Conservation (phyloP, 2,888 invertebrate genomes). For the Folsomia candida region DNA sequence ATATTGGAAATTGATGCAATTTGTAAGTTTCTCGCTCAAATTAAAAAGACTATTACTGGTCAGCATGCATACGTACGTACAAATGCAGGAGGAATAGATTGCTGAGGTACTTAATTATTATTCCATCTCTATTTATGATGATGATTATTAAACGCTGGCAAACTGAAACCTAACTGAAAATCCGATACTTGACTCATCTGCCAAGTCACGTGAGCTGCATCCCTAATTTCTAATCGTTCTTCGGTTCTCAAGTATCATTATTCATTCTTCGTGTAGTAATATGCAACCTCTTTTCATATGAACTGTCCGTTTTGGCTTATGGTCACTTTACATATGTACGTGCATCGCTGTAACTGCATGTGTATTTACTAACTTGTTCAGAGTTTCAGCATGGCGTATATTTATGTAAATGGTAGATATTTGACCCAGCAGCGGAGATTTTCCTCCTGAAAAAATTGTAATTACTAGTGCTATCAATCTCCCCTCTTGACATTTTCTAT, state of each 20-base stretch:
- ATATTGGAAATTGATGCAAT: neutral
- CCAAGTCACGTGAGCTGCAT: slow-evolving; percentile 21
- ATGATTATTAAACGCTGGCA: slow-evolving; percentile 18
- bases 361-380: no score
- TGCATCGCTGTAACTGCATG: no score
- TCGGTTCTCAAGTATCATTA: slow-evolving; percentile 1
- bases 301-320: no score
- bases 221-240: slow-evolving; percentile 11
- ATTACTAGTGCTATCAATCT: slow-evolving; percentile 22
- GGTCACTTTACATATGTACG: no score
- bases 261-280: neutral
- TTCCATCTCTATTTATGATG: slow-evolving; percentile 20
- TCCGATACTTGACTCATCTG: slow-evolving; percentile 14
- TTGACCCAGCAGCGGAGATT: neutral
- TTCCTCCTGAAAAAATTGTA: slow-evolving; percentile 11
- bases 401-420: no score
- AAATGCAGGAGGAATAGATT: neutral
- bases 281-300: no score
- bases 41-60: neutral
- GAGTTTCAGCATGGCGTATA: no score
- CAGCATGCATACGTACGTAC: no score
- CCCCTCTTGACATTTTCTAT: slow-evolving; percentile 22
- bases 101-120: slow-evolving; percentile 11
- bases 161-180: slow-evolving; percentile 7
- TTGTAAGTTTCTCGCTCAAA: neutral